A percentile compares a stretch with the other conserved stretches of the same genome.
Conservation (phyloP, 2,113 vertebrate genomes). For the Sturnira hondurensis region DNA sequence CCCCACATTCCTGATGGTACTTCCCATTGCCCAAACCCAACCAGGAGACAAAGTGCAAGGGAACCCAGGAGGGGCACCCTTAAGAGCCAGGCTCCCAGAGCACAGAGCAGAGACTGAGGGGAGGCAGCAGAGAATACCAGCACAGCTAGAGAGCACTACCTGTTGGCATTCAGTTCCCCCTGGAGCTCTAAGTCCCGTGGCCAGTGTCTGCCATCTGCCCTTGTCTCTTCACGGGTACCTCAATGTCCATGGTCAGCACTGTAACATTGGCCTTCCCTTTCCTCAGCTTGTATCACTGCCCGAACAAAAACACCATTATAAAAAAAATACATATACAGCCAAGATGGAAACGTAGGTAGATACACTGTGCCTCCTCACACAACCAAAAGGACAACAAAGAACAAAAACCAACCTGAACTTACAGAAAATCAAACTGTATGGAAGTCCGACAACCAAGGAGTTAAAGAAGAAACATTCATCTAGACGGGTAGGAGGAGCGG, state of each 20-base stretch:
- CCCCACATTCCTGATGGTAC: background rate
- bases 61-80: background rate
- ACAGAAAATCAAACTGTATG: too few species aligned
- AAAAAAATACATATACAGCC: background rate
- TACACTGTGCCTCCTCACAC: too few species aligned
- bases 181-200: background rate
- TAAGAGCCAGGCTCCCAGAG: background rate
- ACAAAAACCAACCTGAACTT: too few species aligned
- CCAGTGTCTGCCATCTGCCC: background rate
- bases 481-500: too few species aligned
- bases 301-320: background rate
- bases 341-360: too few species aligned
- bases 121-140: background rate
- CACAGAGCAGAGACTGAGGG: background rate
- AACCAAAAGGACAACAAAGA: too few species aligned
- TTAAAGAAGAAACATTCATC: too few species aligned
- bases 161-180: background rate
- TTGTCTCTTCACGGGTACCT: background rate
- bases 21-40: background rate
- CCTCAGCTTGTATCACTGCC: background rate
- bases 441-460: too few species aligned
- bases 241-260: background rate
- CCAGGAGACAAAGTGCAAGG: background rate
- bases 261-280: background rate
- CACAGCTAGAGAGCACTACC: too few species aligned